Conservation (phyloP, 2,797 vertebrate species). For the Bradypodion ventrale region DNA sequence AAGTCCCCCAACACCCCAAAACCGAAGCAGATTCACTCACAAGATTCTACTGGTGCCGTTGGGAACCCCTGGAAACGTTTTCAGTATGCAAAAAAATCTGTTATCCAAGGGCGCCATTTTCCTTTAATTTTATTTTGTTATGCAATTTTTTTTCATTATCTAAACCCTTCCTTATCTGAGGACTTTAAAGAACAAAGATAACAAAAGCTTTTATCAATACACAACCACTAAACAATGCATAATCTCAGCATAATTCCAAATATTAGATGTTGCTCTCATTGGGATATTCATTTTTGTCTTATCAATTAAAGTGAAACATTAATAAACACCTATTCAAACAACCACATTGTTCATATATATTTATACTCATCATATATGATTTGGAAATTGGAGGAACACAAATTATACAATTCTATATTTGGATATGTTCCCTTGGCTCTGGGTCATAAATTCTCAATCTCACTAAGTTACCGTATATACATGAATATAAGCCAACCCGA, state of each 20-base stretch:
- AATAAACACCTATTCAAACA: background rate
- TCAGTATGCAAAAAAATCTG: too few relatives aligned
- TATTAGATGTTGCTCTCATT: background rate
- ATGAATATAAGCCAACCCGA: too few relatives aligned
- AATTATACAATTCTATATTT: background rate
- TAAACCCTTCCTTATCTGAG: too few relatives aligned
- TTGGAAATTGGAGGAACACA: background rate
- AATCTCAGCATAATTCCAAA: background rate
- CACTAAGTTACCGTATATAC: too few relatives aligned
- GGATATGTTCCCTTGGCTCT: background rate
- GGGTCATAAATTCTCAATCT: background rate
- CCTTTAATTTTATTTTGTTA: too few relatives aligned
- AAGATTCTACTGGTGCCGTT: too few relatives aligned
- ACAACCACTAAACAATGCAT: background rate
- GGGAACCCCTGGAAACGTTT: too few relatives aligned
- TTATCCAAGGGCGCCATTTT: too few relatives aligned
- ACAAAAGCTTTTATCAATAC: background rate
- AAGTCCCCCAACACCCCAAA: too few relatives aligned
- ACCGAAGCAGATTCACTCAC: too few relatives aligned
- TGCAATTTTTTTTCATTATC: too few relatives aligned
- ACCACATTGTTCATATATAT: background rate
- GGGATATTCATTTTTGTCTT: too few relatives aligned
- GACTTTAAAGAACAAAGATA: background rate
- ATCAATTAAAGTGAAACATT: background rate
- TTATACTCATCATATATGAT: background rate